Conservation (phyloP, 2,888 invertebrate species). For the Dryadula phaetusa region DNA sequence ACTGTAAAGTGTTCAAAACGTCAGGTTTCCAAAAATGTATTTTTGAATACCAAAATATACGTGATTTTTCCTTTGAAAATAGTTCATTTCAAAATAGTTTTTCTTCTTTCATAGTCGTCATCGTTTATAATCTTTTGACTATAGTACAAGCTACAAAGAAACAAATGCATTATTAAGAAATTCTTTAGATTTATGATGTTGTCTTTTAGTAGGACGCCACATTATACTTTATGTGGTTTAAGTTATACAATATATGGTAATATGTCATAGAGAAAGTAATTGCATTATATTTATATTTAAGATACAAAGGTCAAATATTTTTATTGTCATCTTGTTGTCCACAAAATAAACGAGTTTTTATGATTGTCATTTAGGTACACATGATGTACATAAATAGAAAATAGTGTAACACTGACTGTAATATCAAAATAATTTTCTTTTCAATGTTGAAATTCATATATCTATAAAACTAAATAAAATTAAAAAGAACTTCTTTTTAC, state of each 20-base stretch:
- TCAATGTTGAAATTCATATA: too few species aligned
- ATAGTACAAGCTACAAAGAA: background rate
- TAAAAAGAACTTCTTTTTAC: too few species aligned
- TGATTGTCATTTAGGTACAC: background rate
- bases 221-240: slow-evolving; percentile 20
- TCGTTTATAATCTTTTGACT: background rate
- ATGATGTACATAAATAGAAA: background rate
- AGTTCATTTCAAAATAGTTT: too few species aligned
- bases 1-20: too few species aligned
- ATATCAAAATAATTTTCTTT: too few species aligned
- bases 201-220: slow-evolving; percentile 9
- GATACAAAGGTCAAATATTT: slow-evolving; percentile 17
- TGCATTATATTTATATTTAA: slow-evolving; percentile 18
- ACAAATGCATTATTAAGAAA: slow-evolving; percentile 16
- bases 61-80: too few species aligned
- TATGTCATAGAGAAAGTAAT: slow-evolving; percentile 31
- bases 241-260: slow-evolving; percentile 21
- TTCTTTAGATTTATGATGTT: slow-evolving; percentile 12
- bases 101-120: too few species aligned
- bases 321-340: slow-evolving; percentile 10
- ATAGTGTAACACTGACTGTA: background rate
- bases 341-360: background rate
- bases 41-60: too few species aligned
- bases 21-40: too few species aligned
- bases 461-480: too few species aligned